Base-by-base conservation (phyloP, 1,140 invertebrate genomes). In the Leptestheria dahalacensis region DNA sequence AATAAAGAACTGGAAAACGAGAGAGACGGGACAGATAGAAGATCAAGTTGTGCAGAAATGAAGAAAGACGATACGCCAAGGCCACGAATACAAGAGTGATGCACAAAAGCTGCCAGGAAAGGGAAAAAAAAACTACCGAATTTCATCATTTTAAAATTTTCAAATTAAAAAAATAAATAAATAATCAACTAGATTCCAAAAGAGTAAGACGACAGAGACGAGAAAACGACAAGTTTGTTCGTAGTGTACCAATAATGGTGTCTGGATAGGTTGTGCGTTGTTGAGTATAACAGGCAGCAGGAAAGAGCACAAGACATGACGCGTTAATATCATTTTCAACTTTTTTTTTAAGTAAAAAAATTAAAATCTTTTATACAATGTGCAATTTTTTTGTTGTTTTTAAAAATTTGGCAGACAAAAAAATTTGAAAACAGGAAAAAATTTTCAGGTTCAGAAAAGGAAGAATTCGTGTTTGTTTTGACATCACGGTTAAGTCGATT, bases 71-170 rank as follows among this genome's bases (percentile, higher is more conserved):
- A n/a, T n/a, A n/a, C n/a, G n/a, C n/a, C n/a, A n/a, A n/a, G n/a
- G 62, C 53, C 47, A 64, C 1, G 48, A 47, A 60, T 26, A 56
- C n/a, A 25, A 25, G 50, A 53, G 54, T 46, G 33, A 25, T 66
- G 60, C 63, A 65, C 63, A 51, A 60, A 62, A 60, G 55, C 62
- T 65, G 61, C 28, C 29, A n/a, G 20, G 15, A 47, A 20, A 59
- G 29, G 20, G 48, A 48, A 41, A 58, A 24, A 49, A 52, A 48
- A 58, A 63, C 41, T 24, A 62, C 61, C 48, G 21, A 59, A 62
- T 15, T 49, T 52, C 50, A 15, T 25, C 25, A 52, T 6, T 2
- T 12, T 15, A 51, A 49, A 1, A 48, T 48, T 48, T 48, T 6
- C 1, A 48, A 48, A 18, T 48, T n/a, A 47, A 47, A 47, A 10